Base-by-base conservation (phyloP, 2,797 vertebrate species). In the Hippopotamyrus pictus region DNA sequence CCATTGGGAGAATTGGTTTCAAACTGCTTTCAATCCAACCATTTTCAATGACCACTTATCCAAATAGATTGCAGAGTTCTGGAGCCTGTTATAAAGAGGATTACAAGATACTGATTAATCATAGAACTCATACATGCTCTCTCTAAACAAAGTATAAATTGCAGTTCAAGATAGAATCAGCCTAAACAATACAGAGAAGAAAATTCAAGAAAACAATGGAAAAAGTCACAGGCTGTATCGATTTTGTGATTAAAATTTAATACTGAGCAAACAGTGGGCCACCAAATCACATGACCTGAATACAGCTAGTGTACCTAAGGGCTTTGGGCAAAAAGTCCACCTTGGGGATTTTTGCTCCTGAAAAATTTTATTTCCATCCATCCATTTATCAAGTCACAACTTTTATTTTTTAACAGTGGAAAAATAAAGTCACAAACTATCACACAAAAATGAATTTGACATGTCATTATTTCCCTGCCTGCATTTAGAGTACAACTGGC, bases 231-330 rank as follows among this genome's bases (percentile, higher is more conserved):
- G 73, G 33, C 73, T 79, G 6, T n/a, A 79, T 79, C 37, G 41
- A 79, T 79, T 79, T 79, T 79, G 41, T 44, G 33, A 41, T 79
- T 79, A 79, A 44, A 79, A 79, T 79, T 79, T 44, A 79, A 79
- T 44, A 44, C 19, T 79, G 73, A 44, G 37, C 41, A 44, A 79
- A 79, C 73, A 79, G 14, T 79, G 37, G 33, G 73, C 11, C 37
- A 79, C 19, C 33, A 41, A 44, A 41, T n/a, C 73, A 17, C 14
- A 79, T 44, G 37, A 44, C 33, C 73, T 79, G 37, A 37, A 37
- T 73, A 73, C 29, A 37, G 65, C 1, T 33, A 73, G 29, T 79
- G 41, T n/a, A 41, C 73, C 73, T 7, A 53, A 44, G 37, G 73
- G 73, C 12, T 79, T 44, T 79, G 2, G 33, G 73, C 33, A 79